phyloP scores from a whole-genome alignment of 2,888 invertebrate genomes.

The Aphrophora alni region DNA sequence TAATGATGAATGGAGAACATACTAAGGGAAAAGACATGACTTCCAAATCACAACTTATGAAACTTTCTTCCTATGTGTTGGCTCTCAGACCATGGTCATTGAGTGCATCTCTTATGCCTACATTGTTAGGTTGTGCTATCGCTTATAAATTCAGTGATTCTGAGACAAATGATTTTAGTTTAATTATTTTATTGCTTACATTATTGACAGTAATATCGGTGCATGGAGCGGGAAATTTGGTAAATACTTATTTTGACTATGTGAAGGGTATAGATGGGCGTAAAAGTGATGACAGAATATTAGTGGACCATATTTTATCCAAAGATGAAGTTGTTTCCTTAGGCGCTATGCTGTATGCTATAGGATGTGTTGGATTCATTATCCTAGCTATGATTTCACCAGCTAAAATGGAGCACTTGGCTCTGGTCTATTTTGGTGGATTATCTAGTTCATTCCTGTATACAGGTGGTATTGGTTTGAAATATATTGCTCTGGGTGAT shows the following conservation, averaged over 20 bases:
- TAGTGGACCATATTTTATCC: slow-evolving; percentile 90
- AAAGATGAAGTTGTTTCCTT: slow-evolving; percentile 86
- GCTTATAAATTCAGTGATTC: slow-evolving; percentile 76
- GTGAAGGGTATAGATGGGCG: slow-evolving; percentile 92
- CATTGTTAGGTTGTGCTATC: slow-evolving; percentile 85
- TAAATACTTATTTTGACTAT: slow-evolving; percentile 96
- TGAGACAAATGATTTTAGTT: slow-evolving; percentile 77
- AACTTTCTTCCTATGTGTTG: slow-evolving; percentile 84
- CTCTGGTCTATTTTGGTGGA: slow-evolving; percentile 94
- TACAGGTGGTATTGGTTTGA: slow-evolving; percentile 94
- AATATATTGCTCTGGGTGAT: slow-evolving; percentile 95
- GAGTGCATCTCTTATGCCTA: slow-evolving; percentile 90
- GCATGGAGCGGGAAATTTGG: slow-evolving; percentile 95
- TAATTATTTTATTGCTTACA: slow-evolving; percentile 79
- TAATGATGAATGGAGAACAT: slow-evolving; percentile 41
- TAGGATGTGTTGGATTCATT: slow-evolving; percentile 85
- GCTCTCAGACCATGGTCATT: slow-evolving; percentile 94
- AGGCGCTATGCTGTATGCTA: slow-evolving; percentile 85
- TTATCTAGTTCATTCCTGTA: slow-evolving; percentile 95
- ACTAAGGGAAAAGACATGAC: slow-evolving; percentile 29
- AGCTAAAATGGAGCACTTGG: slow-evolving; percentile 93
- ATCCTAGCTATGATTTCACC: slow-evolving; percentile 79
- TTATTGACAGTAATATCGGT: slow-evolving; percentile 88
- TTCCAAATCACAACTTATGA: slow-evolving; percentile 65
- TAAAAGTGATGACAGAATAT: slow-evolving; percentile 91